Conservation (phyloP, 1,140 invertebrate genomes). For the Cydia strobilella region DNA sequence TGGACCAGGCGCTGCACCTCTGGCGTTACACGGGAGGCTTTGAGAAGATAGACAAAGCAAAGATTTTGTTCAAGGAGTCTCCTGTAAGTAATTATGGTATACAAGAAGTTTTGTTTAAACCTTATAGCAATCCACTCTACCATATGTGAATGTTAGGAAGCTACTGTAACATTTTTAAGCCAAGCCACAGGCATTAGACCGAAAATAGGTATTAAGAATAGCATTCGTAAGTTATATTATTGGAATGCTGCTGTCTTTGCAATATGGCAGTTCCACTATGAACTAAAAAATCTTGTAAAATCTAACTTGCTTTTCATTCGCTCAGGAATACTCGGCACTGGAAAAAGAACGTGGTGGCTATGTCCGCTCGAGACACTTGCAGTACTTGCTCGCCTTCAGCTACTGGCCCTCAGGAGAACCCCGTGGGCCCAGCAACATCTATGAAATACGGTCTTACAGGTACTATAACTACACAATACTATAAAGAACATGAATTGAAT, state of each 20-base stretch:
- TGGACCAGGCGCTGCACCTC: slow-evolving; percentile 97
- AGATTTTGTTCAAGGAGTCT: slow-evolving; percentile 86
- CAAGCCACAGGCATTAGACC: too few relatives aligned
- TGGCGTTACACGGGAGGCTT: slow-evolving; percentile 97
- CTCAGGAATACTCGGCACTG: slow-evolving; percentile 88
- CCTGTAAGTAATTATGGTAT: slow-evolving; percentile 79
- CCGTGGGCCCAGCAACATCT: slow-evolving; percentile 89
- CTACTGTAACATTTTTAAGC: too few relatives aligned
- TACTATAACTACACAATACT: slow-evolving; percentile 34
- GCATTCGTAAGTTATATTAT: too few relatives aligned
- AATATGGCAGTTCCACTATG: not conserved
- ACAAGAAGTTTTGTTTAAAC: too few relatives aligned
- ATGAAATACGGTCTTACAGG: slow-evolving; percentile 95
- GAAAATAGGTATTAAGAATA: too few relatives aligned
- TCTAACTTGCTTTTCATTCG: not conserved
- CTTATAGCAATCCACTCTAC: too few relatives aligned
- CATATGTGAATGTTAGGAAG: too few relatives aligned
- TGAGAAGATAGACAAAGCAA: slow-evolving; percentile 90
- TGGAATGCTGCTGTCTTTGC: not conserved
- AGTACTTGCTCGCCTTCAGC: slow-evolving; percentile 95
- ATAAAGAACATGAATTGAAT: too few relatives aligned
- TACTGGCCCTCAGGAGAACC: slow-evolving; percentile 92
- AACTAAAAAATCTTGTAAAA: not conserved
- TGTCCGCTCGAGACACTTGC: slow-evolving; percentile 93
- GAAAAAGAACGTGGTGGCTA: slow-evolving; percentile 90